phyloP scores from a whole-genome alignment of 2,797 vertebrate species.

The Dicrostonyx torquatus region DNA sequence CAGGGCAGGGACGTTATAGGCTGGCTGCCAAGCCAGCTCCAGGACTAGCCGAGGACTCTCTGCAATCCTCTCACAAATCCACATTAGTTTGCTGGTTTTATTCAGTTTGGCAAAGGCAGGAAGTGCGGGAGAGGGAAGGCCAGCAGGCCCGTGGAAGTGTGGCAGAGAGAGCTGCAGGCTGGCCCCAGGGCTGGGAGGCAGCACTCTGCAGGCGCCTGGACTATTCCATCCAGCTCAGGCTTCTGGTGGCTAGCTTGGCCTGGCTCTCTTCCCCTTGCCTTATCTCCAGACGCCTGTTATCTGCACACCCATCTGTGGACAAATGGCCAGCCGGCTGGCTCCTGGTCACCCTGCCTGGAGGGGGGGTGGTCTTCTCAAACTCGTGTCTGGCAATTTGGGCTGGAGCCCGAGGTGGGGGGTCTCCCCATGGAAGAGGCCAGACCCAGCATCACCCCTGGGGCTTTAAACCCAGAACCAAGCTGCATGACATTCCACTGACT shows the following conservation, averaged over 20 bases:
- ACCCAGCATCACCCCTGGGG: constrained; percentile 34
- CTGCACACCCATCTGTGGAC: constrained; percentile 80
- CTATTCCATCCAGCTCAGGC: not conserved
- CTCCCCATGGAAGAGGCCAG: constrained; percentile 41
- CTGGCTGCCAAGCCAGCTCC: not conserved
- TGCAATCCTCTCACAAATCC: not conserved
- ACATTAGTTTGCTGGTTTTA: not conserved
- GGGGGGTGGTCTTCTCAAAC: constrained; percentile 56
- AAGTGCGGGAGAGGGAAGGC: not conserved
- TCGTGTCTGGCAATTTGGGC: constrained; percentile 78
- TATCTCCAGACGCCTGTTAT: constrained; percentile 81
- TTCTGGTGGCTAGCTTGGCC: not conserved
- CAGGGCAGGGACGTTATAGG: not conserved
- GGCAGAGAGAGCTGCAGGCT: not conserved
- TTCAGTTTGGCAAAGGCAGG: not conserved
- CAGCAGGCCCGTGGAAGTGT: not conserved
- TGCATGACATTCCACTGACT: constrained; percentile 22
- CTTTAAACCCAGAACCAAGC: constrained; percentile 5
- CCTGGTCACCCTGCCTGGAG: constrained; percentile 74
- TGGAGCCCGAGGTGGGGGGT: constrained; percentile 82
- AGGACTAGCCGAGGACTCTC: not conserved
- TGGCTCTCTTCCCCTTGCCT: constrained; percentile 62
- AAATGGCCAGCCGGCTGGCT: constrained; percentile 81
- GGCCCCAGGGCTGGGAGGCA: not conserved
- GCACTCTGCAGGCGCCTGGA: not conserved